phyloP scores from a whole-genome alignment of 2,113 vertebrate species.

The Suricata suricatta region DNA sequence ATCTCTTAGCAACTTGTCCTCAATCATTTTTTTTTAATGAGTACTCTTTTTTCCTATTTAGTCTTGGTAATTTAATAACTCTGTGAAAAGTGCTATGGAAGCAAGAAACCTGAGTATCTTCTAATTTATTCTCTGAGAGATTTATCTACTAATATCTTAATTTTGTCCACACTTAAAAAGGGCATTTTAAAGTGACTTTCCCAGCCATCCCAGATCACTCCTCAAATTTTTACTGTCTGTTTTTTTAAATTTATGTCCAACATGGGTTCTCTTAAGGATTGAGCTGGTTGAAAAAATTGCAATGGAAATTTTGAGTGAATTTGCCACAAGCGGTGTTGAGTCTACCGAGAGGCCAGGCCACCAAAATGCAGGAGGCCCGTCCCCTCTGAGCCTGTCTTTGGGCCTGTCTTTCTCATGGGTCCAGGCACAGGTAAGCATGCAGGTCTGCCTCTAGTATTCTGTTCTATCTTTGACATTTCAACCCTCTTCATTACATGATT shows the following conservation, averaged over 20 bases:
- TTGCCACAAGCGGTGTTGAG: background rate
- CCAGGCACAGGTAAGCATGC: background rate
- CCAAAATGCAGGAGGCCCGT: accelerated
- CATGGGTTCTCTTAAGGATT: background rate
- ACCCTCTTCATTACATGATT: background rate
- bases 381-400: background rate
- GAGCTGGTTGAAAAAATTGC: background rate
- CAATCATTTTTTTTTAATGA: constrained; percentile 64
- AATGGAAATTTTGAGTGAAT: background rate
- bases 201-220: background rate
- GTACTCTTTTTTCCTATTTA: constrained; percentile 37
- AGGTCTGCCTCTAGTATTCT: background rate
- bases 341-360: background rate
- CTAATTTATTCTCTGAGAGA: constrained; percentile 50
- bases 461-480: background rate
- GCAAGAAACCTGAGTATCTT: constrained; percentile 49
- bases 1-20: constrained; percentile 61
- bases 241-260: background rate
- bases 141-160: constrained; percentile 44
- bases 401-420: background rate
- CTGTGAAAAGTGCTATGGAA: constrained; percentile 37
- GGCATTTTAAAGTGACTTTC: constrained; percentile 21
- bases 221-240: background rate
- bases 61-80: constrained; percentile 69
- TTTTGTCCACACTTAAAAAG: background rate